Conservation (phyloP, 2,888 invertebrate genomes). For the Drosophila setosimentum region DNA sequence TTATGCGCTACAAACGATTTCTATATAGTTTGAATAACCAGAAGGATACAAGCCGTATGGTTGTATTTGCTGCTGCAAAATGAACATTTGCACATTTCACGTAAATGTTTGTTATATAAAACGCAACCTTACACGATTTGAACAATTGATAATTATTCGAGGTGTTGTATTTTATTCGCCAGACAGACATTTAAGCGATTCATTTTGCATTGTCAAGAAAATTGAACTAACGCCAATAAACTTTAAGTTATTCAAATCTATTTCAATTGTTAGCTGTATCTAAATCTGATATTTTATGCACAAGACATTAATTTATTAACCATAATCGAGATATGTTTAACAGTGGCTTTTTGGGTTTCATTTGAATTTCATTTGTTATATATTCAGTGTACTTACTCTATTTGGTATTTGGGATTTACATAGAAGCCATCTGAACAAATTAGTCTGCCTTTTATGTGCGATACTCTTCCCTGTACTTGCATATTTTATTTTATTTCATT, state of each 20-base stretch:
- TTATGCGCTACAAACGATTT: constrained; percentile 63
- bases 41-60: constrained; percentile 41
- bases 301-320: constrained; percentile 18
- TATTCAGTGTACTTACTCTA: constrained; percentile 33
- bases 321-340: constrained; percentile 10
- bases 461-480: constrained; percentile 23
- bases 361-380: constrained; percentile 24
- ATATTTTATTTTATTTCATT: constrained; percentile 44
- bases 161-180: constrained; percentile 62
- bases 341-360: constrained; percentile 28
- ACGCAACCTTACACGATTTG: not conserved
- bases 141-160: constrained; percentile 58
- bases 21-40: constrained; percentile 59
- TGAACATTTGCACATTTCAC: not conserved
- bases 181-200: constrained; percentile 41
- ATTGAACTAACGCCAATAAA: not conserved
- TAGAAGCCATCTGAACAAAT: constrained; percentile 69
- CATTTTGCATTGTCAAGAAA: not conserved
- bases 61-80: not conserved
- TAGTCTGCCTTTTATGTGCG: constrained; percentile 63
- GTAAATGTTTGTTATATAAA: not conserved
- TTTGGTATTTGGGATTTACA: constrained; percentile 32
- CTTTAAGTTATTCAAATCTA: not conserved
- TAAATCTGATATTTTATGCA: constrained; percentile 2
- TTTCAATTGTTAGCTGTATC: not conserved